Percentiles rank a stretch among this genome's conserved stretches.
phyloP scores from a whole-genome alignment of 2,113 vertebrate species.

The Platysternon megacephalum region DNA sequence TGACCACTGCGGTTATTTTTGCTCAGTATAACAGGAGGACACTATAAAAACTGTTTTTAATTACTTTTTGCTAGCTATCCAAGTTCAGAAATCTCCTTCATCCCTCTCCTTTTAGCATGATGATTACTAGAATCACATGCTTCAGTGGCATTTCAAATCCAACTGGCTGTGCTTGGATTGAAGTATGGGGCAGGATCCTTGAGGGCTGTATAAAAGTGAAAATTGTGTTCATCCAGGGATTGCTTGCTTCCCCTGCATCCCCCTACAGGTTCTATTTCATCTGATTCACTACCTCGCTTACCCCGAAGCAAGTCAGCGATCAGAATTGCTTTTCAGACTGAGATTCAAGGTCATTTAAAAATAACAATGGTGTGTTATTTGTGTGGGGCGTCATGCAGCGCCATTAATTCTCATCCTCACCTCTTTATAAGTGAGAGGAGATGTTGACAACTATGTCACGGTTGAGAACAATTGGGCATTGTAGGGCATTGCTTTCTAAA shows the following conservation, averaged over 20 bases:
- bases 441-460: neutral
- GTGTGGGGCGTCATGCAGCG: neutral
- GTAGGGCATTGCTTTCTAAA: neutral
- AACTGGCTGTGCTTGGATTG: neutral
- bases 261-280: conserved; percentile 15
- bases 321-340: conserved; percentile 37
- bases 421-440: neutral
- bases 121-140: conserved; percentile 27
- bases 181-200: neutral
- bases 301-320: neutral
- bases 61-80: neutral
- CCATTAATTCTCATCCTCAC: conserved; percentile 9
- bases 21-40: neutral
- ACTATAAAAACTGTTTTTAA: neutral
- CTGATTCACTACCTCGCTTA: neutral
- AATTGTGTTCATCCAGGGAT: neutral
- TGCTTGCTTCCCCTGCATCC: neutral
- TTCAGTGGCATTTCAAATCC: conserved; percentile 33
- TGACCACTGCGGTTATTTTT: neutral
- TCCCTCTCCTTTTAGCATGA: conserved; percentile 18
- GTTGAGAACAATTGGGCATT: rapidly evolving
- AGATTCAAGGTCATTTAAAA: neutral
- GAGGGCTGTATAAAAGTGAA: conserved; percentile 34
- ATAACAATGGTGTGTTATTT: neutral
- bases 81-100: neutral